These are phyloP conservation scores for Frankliniella fusca DNA, from an alignment of 2,888 invertebrate species.

Conservation along the genomic window DNA sequence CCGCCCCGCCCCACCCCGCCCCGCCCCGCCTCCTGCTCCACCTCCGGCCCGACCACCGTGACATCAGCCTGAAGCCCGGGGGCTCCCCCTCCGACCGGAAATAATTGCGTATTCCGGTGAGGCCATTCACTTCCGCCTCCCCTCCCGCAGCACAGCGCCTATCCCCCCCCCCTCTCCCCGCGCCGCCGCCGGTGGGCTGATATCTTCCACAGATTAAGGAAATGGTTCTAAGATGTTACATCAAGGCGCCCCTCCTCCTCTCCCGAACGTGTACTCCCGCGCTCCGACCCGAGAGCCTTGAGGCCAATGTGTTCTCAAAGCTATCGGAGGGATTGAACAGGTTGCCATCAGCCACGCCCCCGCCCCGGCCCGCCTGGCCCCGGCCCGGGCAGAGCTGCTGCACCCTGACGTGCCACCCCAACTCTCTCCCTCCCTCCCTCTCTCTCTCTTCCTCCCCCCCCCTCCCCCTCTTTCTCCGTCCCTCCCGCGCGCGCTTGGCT, in stretches of 20 bases:
- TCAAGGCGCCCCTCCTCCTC: background rate
- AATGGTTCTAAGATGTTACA: background rate
- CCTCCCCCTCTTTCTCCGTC: background rate
- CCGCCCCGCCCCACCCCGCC: background rate
- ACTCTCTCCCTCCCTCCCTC: background rate
- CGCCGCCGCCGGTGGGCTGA: background rate
- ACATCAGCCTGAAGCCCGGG: background rate
- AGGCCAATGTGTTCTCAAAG: constrained; percentile 21
- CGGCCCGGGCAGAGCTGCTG: background rate
- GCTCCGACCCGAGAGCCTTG: background rate
- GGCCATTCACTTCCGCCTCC: background rate
- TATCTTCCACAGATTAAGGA: constrained; percentile 23
- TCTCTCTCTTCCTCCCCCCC: background rate
- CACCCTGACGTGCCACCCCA: background rate
- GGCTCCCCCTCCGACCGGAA: background rate
- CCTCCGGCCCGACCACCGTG: background rate
- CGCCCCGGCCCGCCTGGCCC: background rate
- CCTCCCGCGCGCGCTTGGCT: background rate
- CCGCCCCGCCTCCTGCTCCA: background rate
- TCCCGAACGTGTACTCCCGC: background rate
- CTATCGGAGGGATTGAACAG: constrained; percentile 20
- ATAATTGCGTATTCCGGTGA: background rate
- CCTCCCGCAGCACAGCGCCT: background rate
- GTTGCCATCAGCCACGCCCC: constrained; percentile 3
- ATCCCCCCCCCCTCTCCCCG: background rate